Base-by-base conservation (phyloP, 2,113 vertebrate species). In the Oryzias celebensis region DNA sequence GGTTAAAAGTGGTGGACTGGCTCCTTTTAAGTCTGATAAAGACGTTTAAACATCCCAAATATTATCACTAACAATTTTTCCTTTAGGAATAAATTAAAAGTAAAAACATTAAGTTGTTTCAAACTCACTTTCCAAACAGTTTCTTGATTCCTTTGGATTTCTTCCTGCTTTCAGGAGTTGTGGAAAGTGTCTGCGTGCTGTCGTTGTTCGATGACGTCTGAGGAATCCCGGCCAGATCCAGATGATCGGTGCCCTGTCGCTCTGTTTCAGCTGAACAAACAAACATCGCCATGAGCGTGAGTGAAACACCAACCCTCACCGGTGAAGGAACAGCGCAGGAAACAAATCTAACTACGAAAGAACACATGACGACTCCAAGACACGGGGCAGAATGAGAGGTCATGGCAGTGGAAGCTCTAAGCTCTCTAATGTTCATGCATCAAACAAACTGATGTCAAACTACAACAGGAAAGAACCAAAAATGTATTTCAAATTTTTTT, bases 91-190 rank as follows among this genome's bases (percentile, higher is more conserved):
- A 12, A 20, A 17, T 7, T 4, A 28, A 28, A 4, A 16, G 14
- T 41, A 15, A 18, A 62, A 20, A n/a, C 4, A 20, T 36, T 3
- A 26, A 36, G 4, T 14, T 1, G 16, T n/a, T 68, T 51, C 42
- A 1, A 20, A 93, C 94, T 94, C 80, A 97, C 97, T 86, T 98
- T 73, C 97, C 97, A 87, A 99, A 96, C 44, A 99, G 82, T 59
- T 93, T 97, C 88, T 94, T 97, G 81, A 99, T 97, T 47, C 97
- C 97, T 72, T 92, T 94, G 26, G 95, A 89, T 77, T 99, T 99
- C 79, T 99, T 99, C 84, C 83, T 96, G 78, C 91, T 89, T 71
- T 98, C 95, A 0, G 94, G 93, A 41, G 94, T 96, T 1, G 93
- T 91, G 16, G 96, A 91, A 2, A 94, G 90, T 2, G 94, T 89